Evolutionary conservation across 53 echinoderm and acorn worm genomes (phyloP).

Genomic region (Temnopleurus reevesii): DNA sequence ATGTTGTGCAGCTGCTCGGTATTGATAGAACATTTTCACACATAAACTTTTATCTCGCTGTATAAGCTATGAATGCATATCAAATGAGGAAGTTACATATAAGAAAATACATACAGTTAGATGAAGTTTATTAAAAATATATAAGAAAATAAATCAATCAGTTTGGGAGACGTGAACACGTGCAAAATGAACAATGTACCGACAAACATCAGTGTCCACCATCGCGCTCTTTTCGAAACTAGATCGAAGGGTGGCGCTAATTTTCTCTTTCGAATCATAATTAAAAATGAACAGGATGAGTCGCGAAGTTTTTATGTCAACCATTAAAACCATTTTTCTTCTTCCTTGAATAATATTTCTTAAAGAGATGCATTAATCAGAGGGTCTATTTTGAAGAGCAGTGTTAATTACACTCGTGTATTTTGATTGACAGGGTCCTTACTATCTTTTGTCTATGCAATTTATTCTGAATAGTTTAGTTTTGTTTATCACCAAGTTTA

Average conservation of each 20-base stretch:
- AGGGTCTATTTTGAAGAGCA: background rate
- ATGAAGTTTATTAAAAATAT: background rate
- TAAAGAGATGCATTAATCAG: background rate
- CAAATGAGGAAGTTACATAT: slow-evolving; percentile 1
- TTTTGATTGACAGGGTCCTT: background rate
- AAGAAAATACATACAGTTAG: background rate
- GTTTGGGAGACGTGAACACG: background rate
- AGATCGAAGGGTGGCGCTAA: background rate
- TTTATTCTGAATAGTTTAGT: slow-evolving; percentile 31
- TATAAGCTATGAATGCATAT: background rate
- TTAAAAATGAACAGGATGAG: slow-evolving; percentile 30
- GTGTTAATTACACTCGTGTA: slow-evolving; percentile 16
- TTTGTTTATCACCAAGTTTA: background rate
- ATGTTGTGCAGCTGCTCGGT: background rate
- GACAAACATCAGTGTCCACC: background rate
- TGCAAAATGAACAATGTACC: background rate
- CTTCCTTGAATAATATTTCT: slow-evolving; percentile 1
- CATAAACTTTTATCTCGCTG: background rate
- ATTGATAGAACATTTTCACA: background rate
- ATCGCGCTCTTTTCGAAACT: slow-evolving; percentile 42
- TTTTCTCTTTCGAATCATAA: slow-evolving; percentile 54
- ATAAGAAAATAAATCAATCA: slow-evolving; percentile 9
- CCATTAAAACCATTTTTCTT: slow-evolving; percentile 37
- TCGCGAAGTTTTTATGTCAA: slow-evolving; percentile 17
- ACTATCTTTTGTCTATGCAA: background rate